Evolutionary conservation across 1,140 invertebrate genomes (phyloP).

Genomic region (Hypothenemus hampei): DNA sequence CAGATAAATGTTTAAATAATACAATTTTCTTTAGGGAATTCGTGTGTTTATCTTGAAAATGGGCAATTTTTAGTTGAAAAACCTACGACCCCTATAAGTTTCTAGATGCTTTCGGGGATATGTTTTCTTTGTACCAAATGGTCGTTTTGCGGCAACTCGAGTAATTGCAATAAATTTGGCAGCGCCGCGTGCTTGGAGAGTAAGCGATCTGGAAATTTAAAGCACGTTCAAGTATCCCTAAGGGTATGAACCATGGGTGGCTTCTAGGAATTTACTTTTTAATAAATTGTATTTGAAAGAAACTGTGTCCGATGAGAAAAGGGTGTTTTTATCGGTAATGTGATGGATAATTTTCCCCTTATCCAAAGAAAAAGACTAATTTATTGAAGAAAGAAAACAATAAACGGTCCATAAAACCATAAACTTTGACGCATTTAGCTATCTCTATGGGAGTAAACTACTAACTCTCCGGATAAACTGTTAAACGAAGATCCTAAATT

Average conservation of each 20-base stretch:
- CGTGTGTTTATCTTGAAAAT: too few relatives aligned
- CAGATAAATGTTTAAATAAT: too few relatives aligned
- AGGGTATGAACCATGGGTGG: background rate
- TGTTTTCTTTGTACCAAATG: background rate
- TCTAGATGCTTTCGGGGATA: background rate
- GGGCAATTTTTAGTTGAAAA: too few relatives aligned
- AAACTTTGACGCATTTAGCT: slow-evolving; percentile 6
- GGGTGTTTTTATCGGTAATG: too few relatives aligned
- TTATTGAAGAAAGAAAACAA: slow-evolving; percentile 5
- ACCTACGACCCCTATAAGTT: background rate
- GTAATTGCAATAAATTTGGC: background rate
- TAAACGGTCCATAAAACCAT: slow-evolving; percentile 3
- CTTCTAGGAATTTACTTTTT: background rate
- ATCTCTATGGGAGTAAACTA: slow-evolving; percentile 1
- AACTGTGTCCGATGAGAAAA: too few relatives aligned
- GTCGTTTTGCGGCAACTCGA: background rate
- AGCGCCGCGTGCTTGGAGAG: background rate
- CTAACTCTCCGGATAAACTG: background rate
- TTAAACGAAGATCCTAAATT: background rate
- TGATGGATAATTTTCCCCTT: too few relatives aligned
- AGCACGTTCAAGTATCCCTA: background rate
- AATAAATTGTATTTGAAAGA: too few relatives aligned
- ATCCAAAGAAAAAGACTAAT: too few relatives aligned
- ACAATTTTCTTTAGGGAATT: too few relatives aligned
- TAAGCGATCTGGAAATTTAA: slow-evolving; percentile 1